Conservation (phyloP, 2,113 vertebrate genomes). For the Aegithalos caudatus region DNA sequence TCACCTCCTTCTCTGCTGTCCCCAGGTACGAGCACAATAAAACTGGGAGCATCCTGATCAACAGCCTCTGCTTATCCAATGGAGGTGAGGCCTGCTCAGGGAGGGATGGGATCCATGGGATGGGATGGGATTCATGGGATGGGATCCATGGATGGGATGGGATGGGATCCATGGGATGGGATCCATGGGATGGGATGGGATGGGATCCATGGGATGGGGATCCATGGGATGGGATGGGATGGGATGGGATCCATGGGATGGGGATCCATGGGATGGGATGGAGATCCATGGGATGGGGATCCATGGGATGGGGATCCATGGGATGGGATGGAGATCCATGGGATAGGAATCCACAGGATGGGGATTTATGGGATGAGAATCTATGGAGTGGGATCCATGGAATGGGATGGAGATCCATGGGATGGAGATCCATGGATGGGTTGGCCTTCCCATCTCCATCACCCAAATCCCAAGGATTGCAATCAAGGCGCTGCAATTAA, state of each 20-base stretch:
- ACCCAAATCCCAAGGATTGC: not conserved
- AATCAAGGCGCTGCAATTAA: not conserved
- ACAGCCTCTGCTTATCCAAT: constrained; percentile 94
- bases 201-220: not conserved
- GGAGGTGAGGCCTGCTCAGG: constrained; percentile 76
- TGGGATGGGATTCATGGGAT: too few species aligned
- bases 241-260: not conserved
- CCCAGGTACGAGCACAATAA: constrained; percentile 87
- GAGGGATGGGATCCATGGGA: not conserved
- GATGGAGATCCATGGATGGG: not conserved
- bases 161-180: not conserved
- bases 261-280: not conserved
- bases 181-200: not conserved
- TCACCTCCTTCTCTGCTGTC: not conserved
- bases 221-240: not conserved
- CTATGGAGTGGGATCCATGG: not conserved
- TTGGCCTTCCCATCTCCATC: not conserved
- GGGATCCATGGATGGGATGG: not conserved
- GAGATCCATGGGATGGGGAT: too few species aligned
- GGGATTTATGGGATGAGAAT: not conserved
- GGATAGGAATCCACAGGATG: too few species aligned
- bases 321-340: not conserved
- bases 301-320: not conserved
- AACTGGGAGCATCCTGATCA: constrained; percentile 85
- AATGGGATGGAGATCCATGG: not conserved